Percentiles rank a stretch among this genome's conserved stretches.
Conservation (phyloP, 2,888 invertebrate species). For the Xestia sexstrigata region DNA sequence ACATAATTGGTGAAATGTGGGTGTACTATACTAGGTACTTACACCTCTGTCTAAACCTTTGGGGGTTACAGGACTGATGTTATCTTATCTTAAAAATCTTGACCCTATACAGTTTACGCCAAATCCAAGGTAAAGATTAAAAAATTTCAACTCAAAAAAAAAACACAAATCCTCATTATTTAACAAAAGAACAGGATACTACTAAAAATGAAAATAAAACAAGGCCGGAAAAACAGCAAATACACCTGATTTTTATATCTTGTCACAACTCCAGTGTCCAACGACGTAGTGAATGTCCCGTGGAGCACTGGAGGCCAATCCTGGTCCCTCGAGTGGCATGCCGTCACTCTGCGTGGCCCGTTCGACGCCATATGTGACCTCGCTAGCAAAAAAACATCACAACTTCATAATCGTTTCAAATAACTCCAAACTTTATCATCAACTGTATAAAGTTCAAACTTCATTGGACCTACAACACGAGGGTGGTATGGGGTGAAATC, state of each 20-base stretch:
- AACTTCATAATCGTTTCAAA: slow-evolving; percentile 68
- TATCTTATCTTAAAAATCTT: neutral
- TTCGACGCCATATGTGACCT: slow-evolving; percentile 89
- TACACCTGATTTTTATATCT: slow-evolving; percentile 73
- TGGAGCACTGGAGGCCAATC: slow-evolving; percentile 85
- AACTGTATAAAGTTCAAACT: slow-evolving; percentile 77
- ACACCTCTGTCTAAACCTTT: no score
- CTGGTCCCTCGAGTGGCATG: slow-evolving; percentile 86
- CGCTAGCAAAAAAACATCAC: slow-evolving; percentile 74
- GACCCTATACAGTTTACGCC: neutral
- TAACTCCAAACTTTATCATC: slow-evolving; percentile 75
- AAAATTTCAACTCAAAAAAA: neutral
- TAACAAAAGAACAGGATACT: neutral
- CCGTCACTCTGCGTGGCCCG: slow-evolving; percentile 88
- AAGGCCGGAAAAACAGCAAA: slow-evolving; percentile 36
- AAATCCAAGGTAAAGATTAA: neutral
- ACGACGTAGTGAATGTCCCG: slow-evolving; percentile 82
- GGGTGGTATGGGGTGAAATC: slow-evolving; percentile 88
- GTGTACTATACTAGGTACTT: no score
- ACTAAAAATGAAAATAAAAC: slow-evolving; percentile 5
- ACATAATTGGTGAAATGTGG: no score
- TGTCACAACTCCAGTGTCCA: slow-evolving; percentile 75
- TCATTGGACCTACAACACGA: slow-evolving; percentile 63
- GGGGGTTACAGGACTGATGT: no score
- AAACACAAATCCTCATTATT: neutral